Percentiles rank a stretch among this genome's conserved stretches.
These are phyloP conservation scores for Pelagia noctiluca DNA, from an alignment of 30 jellyfish, hydroid and myxozoan genomes.

Conservation along the genomic window DNA sequence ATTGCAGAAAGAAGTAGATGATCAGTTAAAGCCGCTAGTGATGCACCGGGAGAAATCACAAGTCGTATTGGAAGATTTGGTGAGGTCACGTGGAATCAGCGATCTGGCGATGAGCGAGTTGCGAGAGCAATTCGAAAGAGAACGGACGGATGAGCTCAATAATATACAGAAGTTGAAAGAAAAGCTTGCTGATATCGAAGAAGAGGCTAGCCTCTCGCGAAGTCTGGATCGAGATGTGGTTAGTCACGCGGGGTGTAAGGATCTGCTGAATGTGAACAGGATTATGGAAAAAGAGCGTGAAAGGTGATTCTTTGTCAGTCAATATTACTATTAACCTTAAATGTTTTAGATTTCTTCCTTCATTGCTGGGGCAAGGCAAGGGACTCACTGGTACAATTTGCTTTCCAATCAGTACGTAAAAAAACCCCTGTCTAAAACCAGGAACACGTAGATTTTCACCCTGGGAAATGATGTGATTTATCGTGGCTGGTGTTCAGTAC, in stretches of 20 bases:
- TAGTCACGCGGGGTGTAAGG: conserved; percentile 42
- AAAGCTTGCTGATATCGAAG: conserved; percentile 86
- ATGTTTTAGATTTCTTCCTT: not conserved
- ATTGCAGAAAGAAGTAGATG: conserved; percentile 60
- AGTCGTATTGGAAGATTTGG: conserved; percentile 90
- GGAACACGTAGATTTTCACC: too few relatives aligned
- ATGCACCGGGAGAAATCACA: conserved; percentile 87
- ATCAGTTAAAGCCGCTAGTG: conserved; percentile 73
- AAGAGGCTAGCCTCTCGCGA: conserved; percentile 70
- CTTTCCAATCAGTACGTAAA: too few relatives aligned
- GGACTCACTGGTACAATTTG: not conserved
- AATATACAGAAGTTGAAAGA: conserved; percentile 79
- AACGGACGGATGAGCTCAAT: conserved; percentile 77
- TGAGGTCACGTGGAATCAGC: conserved; percentile 89
- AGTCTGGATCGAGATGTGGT: conserved; percentile 72
- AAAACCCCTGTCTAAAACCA: too few relatives aligned
- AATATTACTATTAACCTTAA: not conserved
- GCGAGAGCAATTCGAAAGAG: conserved; percentile 81
- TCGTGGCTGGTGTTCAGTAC: too few relatives aligned
- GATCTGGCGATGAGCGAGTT: conserved; percentile 89
- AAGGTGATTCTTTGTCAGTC: conserved; percentile 50
- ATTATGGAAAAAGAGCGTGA: conserved; percentile 79
- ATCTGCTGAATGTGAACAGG: conserved; percentile 64
- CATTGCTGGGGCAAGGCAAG: not conserved
- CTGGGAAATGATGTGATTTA: too few relatives aligned